Conservation (phyloP, 2,113 vertebrate genomes). For the Xenopus borealis region DNA sequence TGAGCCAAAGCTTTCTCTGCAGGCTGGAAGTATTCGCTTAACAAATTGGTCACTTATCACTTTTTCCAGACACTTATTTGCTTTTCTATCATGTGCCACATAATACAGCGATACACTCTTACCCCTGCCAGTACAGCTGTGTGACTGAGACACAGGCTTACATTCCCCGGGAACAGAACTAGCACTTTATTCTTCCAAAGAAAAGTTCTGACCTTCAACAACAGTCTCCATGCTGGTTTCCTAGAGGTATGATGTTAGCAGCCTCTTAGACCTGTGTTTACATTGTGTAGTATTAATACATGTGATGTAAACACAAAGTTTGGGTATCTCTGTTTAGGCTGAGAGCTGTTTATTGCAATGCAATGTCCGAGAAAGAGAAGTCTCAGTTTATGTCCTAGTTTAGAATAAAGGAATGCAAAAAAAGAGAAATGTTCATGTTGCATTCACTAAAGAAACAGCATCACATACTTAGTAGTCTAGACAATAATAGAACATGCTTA, state of each 20-base stretch:
- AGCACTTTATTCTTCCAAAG: not conserved
- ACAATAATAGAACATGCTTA: not conserved
- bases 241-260: conserved; percentile 25
- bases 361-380: not conserved
- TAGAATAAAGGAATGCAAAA: not conserved
- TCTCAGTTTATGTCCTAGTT: conserved; percentile 28
- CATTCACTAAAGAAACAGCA: not conserved
- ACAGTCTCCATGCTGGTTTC: conserved; percentile 14
- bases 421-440: not conserved
- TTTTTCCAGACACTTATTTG: no score
- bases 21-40: no score
- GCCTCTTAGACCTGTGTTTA: conserved; percentile 15
- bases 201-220: not conserved
- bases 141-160: no score
- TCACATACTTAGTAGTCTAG: conserved; percentile 37
- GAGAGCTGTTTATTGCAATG: not conserved
- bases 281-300: conserved; percentile 29
- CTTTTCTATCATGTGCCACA: no score
- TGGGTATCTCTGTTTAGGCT: conserved; percentile 22
- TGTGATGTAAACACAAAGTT: conserved; percentile 28
- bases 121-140: no score
- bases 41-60: no score
- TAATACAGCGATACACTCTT: no score
- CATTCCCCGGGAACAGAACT: no score
- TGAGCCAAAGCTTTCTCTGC: no score